A percentile compares a stretch with the other conserved stretches of the same genome.
phyloP scores from a whole-genome alignment of 2,888 invertebrate genomes.

The Oscheius sp. region DNA sequence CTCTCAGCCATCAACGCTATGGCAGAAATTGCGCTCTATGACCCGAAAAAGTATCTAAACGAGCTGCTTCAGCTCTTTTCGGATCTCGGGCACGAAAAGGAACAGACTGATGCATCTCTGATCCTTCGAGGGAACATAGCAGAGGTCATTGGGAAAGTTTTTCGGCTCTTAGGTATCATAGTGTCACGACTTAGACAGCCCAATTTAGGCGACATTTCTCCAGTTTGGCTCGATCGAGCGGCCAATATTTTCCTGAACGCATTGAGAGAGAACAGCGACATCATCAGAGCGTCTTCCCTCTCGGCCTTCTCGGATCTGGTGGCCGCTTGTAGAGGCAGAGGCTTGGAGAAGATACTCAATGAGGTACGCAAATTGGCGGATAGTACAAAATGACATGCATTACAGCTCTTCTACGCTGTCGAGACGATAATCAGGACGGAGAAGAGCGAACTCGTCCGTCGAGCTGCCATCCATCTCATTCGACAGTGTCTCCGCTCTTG shows the following conservation, averaged over 20 bases:
- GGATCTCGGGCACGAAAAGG: constrained; percentile 5
- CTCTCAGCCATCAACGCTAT: constrained; percentile 65
- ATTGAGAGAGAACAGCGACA: constrained; percentile 40
- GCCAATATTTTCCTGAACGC: constrained; percentile 41
- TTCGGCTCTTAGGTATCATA: constrained; percentile 38
- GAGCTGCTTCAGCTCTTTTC: constrained; percentile 50
- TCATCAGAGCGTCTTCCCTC: constrained; percentile 59
- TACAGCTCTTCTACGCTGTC: constrained; percentile 23
- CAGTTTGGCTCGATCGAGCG: constrained; percentile 50
- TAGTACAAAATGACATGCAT: background rate
- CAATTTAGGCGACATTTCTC: constrained; percentile 52
- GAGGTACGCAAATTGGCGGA: constrained; percentile 40
- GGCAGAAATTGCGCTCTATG: constrained; percentile 58
- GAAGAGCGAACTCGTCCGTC: constrained; percentile 40
- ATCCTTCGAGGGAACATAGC: constrained; percentile 50
- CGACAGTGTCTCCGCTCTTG: constrained; percentile 41
- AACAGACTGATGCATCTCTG: constrained; percentile 36
- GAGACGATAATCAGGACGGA: constrained; percentile 11
- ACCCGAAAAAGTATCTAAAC: constrained; percentile 44
- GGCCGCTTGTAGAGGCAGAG: constrained; percentile 53
- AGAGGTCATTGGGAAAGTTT: constrained; percentile 62
- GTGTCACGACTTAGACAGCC: background rate
- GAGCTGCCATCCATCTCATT: constrained; percentile 47
- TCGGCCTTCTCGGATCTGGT: constrained; percentile 57
- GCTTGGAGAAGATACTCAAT: constrained; percentile 50